These are phyloP conservation scores for Phyllopteryx taeniolatus DNA, from an alignment of 2,113 vertebrate species.

Conservation along the genomic window DNA sequence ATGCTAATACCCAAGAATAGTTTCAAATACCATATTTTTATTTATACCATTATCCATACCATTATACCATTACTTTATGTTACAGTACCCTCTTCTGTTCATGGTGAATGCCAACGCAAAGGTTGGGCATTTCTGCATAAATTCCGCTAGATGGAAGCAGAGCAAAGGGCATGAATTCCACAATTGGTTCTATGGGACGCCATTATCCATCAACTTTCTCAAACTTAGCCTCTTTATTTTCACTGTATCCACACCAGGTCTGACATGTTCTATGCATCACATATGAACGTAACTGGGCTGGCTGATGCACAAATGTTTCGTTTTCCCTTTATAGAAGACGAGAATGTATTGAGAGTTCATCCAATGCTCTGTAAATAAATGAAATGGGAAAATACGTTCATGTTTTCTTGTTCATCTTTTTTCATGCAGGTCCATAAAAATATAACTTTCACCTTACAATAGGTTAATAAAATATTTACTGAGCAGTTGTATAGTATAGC, in stretches of 20 bases:
- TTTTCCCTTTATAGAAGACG: too few species aligned
- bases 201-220: not conserved
- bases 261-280: conserved; percentile 20
- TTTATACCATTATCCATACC: too few species aligned
- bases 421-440: not conserved
- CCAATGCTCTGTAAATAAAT: not conserved
- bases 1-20: too few species aligned
- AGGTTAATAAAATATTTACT: not conserved
- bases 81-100: not conserved
- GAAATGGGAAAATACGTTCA: not conserved
- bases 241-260: conserved; percentile 1
- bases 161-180: conserved; percentile 34
- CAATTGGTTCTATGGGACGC: not conserved
- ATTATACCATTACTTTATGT: too few species aligned
- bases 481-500: not conserved
- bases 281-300: conserved; percentile 27
- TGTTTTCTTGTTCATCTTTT: not conserved
- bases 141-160: conserved; percentile 29
- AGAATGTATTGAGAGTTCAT: not conserved
- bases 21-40: too few species aligned
- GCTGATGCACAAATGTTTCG: not conserved
- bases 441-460: not conserved
- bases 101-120: not conserved
- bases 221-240: not conserved
- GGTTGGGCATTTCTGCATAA: not conserved